Conservation (phyloP, 2,888 invertebrate species). For the Xestoiulus laeticollis region DNA sequence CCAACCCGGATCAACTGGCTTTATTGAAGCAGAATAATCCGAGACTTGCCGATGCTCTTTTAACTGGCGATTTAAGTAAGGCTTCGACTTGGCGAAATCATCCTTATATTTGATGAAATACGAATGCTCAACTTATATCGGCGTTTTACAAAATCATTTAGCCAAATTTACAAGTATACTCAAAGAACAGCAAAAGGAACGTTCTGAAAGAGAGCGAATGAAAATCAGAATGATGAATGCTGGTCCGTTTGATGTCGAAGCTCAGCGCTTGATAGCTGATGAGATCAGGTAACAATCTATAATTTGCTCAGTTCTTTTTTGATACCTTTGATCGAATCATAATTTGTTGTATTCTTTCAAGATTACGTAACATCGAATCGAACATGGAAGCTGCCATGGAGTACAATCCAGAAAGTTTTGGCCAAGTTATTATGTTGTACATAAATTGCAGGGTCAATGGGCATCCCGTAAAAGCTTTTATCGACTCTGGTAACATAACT, state of each 20-base stretch:
- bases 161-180: constrained; percentile 82
- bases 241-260: constrained; percentile 95
- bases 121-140: neutral
- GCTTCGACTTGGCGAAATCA: neutral
- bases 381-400: constrained; percentile 99
- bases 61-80: constrained; percentile 79
- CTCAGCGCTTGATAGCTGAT: constrained; percentile 93
- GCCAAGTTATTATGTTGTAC: constrained; percentile 96
- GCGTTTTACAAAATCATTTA: constrained; percentile 61
- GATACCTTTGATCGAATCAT: neutral
- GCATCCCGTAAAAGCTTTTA: constrained; percentile 95
- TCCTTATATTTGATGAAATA: neutral
- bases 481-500: constrained; percentile 80
- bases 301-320: neutral
- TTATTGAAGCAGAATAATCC: constrained; percentile 93
- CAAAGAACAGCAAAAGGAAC: constrained; percentile 81
- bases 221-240: constrained; percentile 88
- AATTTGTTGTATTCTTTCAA: constrained; percentile 57
- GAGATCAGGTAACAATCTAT: constrained; percentile 78
- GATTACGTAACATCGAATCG: constrained; percentile 86
- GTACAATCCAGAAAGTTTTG: constrained; percentile 97
- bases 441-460: constrained; percentile 98
- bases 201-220: constrained; percentile 84
- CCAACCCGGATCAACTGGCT: constrained; percentile 90
- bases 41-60: constrained; percentile 86